Evolutionary conservation across 2,888 invertebrate genomes (phyloP).

Genomic region (Galeopsomyia nigrocyanea): DNA sequence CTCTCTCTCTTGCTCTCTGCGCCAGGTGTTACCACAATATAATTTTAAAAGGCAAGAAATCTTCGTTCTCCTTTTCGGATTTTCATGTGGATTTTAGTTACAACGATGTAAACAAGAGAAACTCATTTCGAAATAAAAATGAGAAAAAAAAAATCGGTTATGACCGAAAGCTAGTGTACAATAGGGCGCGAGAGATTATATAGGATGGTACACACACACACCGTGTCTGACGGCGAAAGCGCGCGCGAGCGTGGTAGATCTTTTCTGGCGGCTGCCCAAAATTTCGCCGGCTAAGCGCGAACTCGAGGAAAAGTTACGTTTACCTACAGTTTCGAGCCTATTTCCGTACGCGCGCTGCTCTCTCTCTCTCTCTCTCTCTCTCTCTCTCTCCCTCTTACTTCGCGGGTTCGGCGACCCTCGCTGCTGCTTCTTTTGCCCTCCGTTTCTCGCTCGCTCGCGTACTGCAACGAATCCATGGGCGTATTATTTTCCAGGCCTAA

Average conservation of each 20-base stretch:
- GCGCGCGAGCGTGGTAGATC: conserved; percentile 46
- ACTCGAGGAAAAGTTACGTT: conserved; percentile 62
- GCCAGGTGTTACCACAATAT: too few species aligned
- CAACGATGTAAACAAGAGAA: too few species aligned
- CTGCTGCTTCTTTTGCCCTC: neutral
- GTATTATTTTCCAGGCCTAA: conserved; percentile 46
- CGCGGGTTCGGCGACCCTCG: conserved; percentile 8
- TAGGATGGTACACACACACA: too few species aligned
- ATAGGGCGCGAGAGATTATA: conserved; percentile 22
- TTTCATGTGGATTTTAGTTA: too few species aligned
- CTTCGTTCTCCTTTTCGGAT: too few species aligned
- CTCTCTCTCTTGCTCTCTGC: too few species aligned
- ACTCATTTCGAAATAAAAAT: too few species aligned
- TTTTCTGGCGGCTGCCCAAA: conserved; percentile 64
- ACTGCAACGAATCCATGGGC: conserved; percentile 35
- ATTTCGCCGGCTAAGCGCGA: conserved; percentile 57
- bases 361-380: conserved; percentile 11
- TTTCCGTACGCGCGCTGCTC: conserved; percentile 59
- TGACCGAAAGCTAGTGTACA: too few species aligned
- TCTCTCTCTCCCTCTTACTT: neutral
- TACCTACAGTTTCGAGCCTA: conserved; percentile 65
- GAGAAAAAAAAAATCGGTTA: too few species aligned
- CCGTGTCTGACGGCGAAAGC: conserved; percentile 28
- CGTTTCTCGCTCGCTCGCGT: neutral
- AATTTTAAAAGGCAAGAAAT: too few species aligned